Conservation (phyloP, 1,140 invertebrate genomes). For the Brachionus angularis region DNA sequence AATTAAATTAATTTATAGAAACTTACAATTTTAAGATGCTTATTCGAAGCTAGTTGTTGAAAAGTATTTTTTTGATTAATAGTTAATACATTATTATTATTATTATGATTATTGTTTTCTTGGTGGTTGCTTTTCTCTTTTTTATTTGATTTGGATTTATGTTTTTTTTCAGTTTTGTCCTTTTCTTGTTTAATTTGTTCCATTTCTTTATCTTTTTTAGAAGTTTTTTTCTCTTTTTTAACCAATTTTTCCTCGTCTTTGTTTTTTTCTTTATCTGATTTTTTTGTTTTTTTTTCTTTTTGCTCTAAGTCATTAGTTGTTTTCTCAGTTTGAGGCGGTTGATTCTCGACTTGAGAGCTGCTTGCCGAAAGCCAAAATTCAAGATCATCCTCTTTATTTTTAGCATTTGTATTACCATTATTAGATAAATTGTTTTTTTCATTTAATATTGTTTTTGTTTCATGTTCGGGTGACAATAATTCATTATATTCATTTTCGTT, state of each 20-base stretch:
- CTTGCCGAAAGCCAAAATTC: constrained; percentile 19
- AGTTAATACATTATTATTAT: background rate
- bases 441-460: background rate
- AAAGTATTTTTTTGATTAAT: background rate
- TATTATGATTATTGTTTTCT: background rate
- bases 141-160: background rate
- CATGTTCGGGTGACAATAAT: constrained; percentile 12
- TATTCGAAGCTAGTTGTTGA: constrained; percentile 29
- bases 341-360: background rate
- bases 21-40: constrained; percentile 36
- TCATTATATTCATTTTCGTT: constrained; percentile 28
- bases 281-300: constrained; percentile 2
- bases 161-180: constrained; percentile 20
- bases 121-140: background rate
- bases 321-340: background rate
- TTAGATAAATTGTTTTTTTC: too few species aligned
- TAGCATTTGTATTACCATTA: too few species aligned
- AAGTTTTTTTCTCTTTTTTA: constrained; percentile 27
- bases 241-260: background rate
- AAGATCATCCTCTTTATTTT: too few species aligned
- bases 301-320: background rate
- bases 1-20: too few species aligned
- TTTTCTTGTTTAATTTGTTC: background rate
- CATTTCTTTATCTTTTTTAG: constrained; percentile 34
- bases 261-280: background rate